phyloP scores from a whole-genome alignment of 2,797 vertebrate species.

The Mallotus villosus region DNA sequence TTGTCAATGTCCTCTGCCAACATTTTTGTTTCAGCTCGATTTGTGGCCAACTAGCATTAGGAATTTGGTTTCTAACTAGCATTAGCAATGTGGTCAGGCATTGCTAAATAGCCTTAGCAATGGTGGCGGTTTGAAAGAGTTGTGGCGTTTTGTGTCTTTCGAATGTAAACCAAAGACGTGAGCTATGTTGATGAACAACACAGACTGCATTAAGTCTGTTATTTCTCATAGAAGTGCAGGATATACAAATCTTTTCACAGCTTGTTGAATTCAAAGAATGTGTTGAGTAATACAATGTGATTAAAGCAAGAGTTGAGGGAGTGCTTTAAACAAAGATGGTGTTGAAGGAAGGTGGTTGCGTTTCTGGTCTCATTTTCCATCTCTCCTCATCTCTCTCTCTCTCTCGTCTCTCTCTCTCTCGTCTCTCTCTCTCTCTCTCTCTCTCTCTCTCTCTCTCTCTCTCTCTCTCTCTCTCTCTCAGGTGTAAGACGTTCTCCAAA shows the following conservation, averaged over 20 bases:
- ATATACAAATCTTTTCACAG: slow-evolving; percentile 19
- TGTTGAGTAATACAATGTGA: neutral
- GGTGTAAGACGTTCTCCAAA: slow-evolving; percentile 29
- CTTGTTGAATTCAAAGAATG: slow-evolving; percentile 10
- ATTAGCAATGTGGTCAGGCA: neutral
- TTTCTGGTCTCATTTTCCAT: too few relatives aligned
- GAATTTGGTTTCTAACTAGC: neutral
- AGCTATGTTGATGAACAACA: slow-evolving; percentile 39
- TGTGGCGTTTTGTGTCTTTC: too few relatives aligned
- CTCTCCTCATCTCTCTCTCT: too few relatives aligned
- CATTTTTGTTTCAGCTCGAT: slow-evolving; percentile 26
- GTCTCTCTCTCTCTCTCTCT: too few relatives aligned
- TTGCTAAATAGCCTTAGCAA: slow-evolving; percentile 1
- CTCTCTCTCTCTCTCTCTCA: slow-evolving; percentile 3
- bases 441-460: too few relatives aligned
- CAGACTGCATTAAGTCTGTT: slow-evolving; percentile 6
- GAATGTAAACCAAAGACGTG: slow-evolving; percentile 19
- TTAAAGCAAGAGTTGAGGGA: too few relatives aligned
- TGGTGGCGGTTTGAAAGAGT: slow-evolving; percentile 25
- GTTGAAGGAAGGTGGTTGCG: too few relatives aligned
- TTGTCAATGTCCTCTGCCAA: slow-evolving; percentile 25
- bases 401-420: too few relatives aligned
- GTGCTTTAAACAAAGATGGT: too few relatives aligned
- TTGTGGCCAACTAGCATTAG: slow-evolving; percentile 26
- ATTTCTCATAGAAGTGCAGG: slow-evolving; percentile 16